Conservation (phyloP, 2,113 vertebrate species). For the Andinoacara biseriatus region DNA sequence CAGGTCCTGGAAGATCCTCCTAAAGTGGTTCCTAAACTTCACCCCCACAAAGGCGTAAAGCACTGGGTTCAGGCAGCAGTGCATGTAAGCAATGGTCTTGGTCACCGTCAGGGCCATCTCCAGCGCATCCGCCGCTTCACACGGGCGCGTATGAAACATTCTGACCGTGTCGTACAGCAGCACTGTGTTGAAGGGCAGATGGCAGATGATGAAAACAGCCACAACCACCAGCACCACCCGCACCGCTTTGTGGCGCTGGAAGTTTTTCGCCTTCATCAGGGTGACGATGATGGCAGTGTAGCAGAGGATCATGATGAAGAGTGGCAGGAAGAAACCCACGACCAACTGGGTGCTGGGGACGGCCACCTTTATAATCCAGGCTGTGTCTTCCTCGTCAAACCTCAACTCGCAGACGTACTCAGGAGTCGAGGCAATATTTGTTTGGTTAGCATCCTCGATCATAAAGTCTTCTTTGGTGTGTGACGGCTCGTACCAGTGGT, state of each 20-base stretch:
- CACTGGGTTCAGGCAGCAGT: slow-evolving; percentile 92
- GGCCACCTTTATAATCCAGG: slow-evolving; percentile 71
- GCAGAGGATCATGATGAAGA: slow-evolving; percentile 87
- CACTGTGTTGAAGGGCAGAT: slow-evolving; percentile 87
- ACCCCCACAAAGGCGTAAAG: slow-evolving; percentile 93
- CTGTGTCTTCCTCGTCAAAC: slow-evolving; percentile 42
- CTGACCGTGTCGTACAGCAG: slow-evolving; percentile 75
- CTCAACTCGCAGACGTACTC: slow-evolving; percentile 79
- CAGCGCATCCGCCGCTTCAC: slow-evolving; percentile 27
- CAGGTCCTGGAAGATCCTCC: slow-evolving; percentile 82
- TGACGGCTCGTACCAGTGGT: slow-evolving; percentile 38
- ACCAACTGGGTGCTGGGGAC: slow-evolving; percentile 82
- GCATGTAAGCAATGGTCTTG: slow-evolving; percentile 88
- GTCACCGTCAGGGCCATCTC: slow-evolving; percentile 61
- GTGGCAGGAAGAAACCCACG: slow-evolving; percentile 87
- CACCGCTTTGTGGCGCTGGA: slow-evolving; percentile 89
- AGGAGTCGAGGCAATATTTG: accelerated
- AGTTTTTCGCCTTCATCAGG: slow-evolving; percentile 84
- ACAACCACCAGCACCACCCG: slow-evolving; percentile 88
- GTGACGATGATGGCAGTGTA: slow-evolving; percentile 84
- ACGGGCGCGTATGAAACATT: slow-evolving; percentile 60
- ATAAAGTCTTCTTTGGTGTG: accelerated
- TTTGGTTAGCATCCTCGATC: accelerated
- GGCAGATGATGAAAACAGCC: slow-evolving; percentile 85
- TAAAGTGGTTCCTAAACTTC: slow-evolving; percentile 89